A percentile compares a stretch with the other conserved stretches of the same genome.
Conservation (phyloP, 2,113 vertebrate species). For the Oncorhynchus masou region DNA sequence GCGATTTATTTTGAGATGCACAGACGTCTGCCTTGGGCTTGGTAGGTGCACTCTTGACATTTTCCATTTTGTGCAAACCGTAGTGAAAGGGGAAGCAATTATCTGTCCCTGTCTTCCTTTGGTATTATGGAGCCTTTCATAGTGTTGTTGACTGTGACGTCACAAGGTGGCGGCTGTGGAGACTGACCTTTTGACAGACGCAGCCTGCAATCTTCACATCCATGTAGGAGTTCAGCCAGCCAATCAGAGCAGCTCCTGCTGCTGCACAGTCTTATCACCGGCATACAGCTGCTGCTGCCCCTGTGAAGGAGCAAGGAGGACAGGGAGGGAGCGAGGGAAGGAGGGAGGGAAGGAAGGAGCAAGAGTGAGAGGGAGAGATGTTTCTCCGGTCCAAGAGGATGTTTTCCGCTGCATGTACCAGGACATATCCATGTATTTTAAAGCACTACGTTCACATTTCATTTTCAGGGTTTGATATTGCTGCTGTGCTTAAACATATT, state of each 20-base stretch:
- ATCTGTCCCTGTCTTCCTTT: not conserved
- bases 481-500: not conserved
- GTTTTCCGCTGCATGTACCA: conserved; percentile 45
- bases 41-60: too few species aligned
- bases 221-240: conserved; percentile 59
- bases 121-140: conserved; percentile 25
- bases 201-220: conserved; percentile 68
- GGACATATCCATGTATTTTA: not conserved
- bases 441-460: not conserved
- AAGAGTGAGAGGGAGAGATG: conserved; percentile 33
- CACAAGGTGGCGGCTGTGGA: conserved; percentile 50
- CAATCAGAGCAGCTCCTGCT: conserved; percentile 62
- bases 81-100: not conserved
- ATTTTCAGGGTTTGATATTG: not conserved
- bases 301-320: conserved; percentile 46
- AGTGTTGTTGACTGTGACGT: conserved; percentile 47
- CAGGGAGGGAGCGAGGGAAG: not conserved
- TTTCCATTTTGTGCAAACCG: not conserved
- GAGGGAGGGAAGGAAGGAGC: not conserved
- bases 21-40: too few species aligned
- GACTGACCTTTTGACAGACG: conserved; percentile 66
- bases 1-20: not conserved
- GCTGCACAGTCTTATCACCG: conserved; percentile 72
- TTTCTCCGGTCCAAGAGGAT: conserved; percentile 40
- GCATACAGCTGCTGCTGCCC: conserved; percentile 67